A percentile compares a stretch with the other conserved stretches of the same genome.
These are phyloP conservation scores for Coregonus clupeaformis DNA, from an alignment of 2,113 vertebrate genomes.

Conservation along the genomic window DNA sequence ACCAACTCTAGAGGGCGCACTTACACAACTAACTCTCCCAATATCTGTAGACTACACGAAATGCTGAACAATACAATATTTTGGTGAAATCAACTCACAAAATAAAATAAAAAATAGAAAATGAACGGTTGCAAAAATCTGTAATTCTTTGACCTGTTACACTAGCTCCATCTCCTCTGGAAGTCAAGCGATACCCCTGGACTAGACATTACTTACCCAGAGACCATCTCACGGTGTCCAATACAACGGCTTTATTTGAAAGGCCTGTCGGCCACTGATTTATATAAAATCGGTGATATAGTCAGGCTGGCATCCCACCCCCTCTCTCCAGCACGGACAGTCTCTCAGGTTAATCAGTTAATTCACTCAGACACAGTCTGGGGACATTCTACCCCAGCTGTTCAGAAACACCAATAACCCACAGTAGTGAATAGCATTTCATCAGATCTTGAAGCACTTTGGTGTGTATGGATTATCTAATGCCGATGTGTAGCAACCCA, in stretches of 20 bases:
- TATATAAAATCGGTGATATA: slow-evolving; percentile 71
- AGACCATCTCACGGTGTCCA: slow-evolving; percentile 26
- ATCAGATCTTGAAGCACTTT: slow-evolving; percentile 36
- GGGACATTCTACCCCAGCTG: slow-evolving; percentile 57
- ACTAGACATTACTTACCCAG: too few relatives aligned
- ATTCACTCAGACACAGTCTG: slow-evolving; percentile 68
- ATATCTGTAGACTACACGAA: too few relatives aligned
- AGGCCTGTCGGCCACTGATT: slow-evolving; percentile 59
- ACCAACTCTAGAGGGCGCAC: too few relatives aligned
- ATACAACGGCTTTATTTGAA: slow-evolving; percentile 35
- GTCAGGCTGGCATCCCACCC: slow-evolving; percentile 51
- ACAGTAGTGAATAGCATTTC: slow-evolving; percentile 46
- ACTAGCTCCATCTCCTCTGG: too few relatives aligned
- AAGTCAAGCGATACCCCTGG: background rate
- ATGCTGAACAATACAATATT: too few relatives aligned
- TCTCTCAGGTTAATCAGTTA: slow-evolving; percentile 78
- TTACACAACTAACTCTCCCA: too few relatives aligned
- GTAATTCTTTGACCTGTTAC: too few relatives aligned
- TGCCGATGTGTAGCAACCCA: slow-evolving; percentile 21
- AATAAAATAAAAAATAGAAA: too few relatives aligned
- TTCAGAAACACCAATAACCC: slow-evolving; percentile 51
- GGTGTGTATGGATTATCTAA: slow-evolving; percentile 21
- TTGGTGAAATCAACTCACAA: too few relatives aligned
- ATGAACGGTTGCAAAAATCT: too few relatives aligned
- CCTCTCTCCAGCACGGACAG: slow-evolving; percentile 47